Conservation (phyloP, 2,797 vertebrate genomes). For the Perodicticus potto region DNA sequence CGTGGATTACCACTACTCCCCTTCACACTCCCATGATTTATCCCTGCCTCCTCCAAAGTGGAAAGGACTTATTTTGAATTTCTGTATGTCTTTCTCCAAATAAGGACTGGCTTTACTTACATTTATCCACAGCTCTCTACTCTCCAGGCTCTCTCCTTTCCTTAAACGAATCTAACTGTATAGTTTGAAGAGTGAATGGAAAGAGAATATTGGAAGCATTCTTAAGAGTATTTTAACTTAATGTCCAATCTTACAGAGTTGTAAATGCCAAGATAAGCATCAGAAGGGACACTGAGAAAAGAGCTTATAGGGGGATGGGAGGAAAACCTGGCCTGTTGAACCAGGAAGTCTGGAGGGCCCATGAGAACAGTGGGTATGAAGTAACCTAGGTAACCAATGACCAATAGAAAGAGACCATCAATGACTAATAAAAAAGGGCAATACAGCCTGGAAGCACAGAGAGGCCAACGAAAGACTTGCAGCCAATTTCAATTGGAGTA, state of each 20-base stretch:
- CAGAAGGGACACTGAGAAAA: too few relatives aligned
- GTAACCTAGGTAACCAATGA: too few relatives aligned
- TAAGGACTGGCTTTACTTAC: constrained; percentile 23
- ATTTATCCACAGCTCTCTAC: constrained; percentile 26
- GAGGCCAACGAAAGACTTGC: too few relatives aligned
- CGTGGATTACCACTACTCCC: not conserved
- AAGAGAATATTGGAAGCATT: not conserved
- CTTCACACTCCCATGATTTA: not conserved
- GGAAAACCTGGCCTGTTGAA: too few relatives aligned
- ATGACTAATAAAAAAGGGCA: too few relatives aligned
- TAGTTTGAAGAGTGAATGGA: constrained; percentile 23
- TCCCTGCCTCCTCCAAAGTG: not conserved
- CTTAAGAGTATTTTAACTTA: constrained; percentile 45
- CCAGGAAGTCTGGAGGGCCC: too few relatives aligned
- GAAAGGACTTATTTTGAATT: constrained; percentile 49
- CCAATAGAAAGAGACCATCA: too few relatives aligned
- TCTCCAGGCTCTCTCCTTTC: constrained; percentile 9
- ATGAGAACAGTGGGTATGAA: too few relatives aligned
- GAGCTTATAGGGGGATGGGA: too few relatives aligned
- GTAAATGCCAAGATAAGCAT: constrained; percentile 29
- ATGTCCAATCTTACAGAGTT: not conserved
- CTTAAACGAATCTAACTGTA: not conserved
- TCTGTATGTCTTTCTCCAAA: constrained; percentile 40
- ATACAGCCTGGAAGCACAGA: too few relatives aligned
- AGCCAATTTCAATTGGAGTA: too few relatives aligned